These are phyloP conservation scores for Nasonia vitripennis DNA, from an alignment of 1,140 invertebrate genomes.

Conservation along the genomic window DNA sequence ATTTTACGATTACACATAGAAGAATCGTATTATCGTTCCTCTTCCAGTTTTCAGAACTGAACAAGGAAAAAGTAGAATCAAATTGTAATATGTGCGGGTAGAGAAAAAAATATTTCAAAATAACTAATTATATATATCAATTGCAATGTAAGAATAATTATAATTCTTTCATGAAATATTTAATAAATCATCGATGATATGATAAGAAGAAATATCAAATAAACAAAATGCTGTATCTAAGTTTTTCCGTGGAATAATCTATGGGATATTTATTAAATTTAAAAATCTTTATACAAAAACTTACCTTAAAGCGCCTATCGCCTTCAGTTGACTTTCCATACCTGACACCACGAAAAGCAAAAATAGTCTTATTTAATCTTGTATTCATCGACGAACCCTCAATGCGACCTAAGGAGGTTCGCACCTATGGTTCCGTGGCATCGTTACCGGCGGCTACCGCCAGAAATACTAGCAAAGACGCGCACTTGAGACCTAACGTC, in stretches of 20 bases:
- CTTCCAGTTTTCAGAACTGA: too few relatives aligned
- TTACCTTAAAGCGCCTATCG: conserved; percentile 35
- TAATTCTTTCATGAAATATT: too few relatives aligned
- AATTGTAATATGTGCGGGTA: too few relatives aligned
- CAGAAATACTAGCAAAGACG: neutral
- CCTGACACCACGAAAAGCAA: conserved; percentile 4
- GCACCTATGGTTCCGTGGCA: neutral
- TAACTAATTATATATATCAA: too few relatives aligned
- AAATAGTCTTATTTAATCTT: conserved; percentile 16
- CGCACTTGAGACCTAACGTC: neutral
- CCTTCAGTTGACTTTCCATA: conserved; percentile 28
- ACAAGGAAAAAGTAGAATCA: too few relatives aligned
- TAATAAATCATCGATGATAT: neutral
- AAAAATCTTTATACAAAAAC: neutral
- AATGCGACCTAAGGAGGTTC: neutral
- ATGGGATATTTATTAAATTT: neutral
- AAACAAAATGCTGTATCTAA: neutral
- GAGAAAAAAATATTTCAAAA: too few relatives aligned
- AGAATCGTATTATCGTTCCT: too few relatives aligned
- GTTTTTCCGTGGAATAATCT: too few relatives aligned
- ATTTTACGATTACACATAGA: too few relatives aligned
- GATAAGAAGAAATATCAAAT: neutral
- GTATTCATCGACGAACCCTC: neutral
- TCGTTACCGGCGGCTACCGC: neutral
- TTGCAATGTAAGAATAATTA: too few relatives aligned